Evolutionary conservation across 2,113 vertebrate genomes (phyloP), one percentile per base, ranked within the genome.

Genomic region (Anoplopoma fimbria): DNA sequence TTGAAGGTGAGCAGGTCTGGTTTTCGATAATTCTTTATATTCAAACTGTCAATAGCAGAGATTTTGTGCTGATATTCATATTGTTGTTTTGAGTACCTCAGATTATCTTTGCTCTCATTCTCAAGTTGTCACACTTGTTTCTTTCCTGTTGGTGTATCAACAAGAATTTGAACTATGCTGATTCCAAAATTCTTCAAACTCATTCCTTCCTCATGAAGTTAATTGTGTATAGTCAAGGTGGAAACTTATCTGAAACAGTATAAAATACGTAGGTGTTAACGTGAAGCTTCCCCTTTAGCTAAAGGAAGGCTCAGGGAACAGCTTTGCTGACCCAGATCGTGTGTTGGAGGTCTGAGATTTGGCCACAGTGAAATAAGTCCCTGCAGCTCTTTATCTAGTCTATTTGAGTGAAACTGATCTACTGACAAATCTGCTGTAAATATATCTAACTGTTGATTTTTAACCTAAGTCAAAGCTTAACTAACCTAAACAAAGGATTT

Each of bases 311-410:
- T 31, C 19, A 8, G 77, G 8, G 19, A 53, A 31, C 29, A 69
- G 23, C 55, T 27, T 69, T 36, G 27, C 13, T 12, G 13, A 45
- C 29, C 14, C 63, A 34, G 21, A 61, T 15, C n/a, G 19, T 64
- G 33, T 63, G 47, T 57, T 63, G 49, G 70, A 60, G n/a, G 51
- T 58, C 69, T 67, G 45, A 19, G 34, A 27, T 63, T 42, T 55
- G 19, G 29, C 47, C 34, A 57, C 36, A 64, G 5, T 72, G 21
- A 42, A 55, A 57, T 6, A 47, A 10, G 9, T 55, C 14, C 36
- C 29, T 36, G n/a, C 70, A 61, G 55, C 42, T 61, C 19, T 69
- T 67, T 9, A 25, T 38, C 1, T 47, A 9, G 36, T 68, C 21
- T 23, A 4, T 38, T 51, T 72, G 13, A 42, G 45, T 45, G 9